phyloP scores from a whole-genome alignment of 1,140 invertebrate genomes.

The Caenorhabditis brenneri region DNA sequence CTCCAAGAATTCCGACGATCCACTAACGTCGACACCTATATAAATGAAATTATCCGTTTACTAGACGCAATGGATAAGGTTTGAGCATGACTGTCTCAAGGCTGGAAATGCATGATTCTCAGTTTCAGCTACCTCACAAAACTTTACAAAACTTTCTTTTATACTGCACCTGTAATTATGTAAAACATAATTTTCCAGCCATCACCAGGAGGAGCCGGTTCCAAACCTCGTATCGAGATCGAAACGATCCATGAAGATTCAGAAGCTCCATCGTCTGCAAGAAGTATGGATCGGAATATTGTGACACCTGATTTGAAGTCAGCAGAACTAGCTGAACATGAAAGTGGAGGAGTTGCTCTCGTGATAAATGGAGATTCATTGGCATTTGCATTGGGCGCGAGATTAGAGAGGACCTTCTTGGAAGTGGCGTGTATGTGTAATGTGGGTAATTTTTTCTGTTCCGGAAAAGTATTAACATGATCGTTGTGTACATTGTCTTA shows the following conservation, averaged over 20 bases:
- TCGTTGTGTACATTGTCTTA: too few relatives aligned
- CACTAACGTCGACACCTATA: too few relatives aligned
- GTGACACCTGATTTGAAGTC: constrained; percentile 14
- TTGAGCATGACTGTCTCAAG: too few relatives aligned
- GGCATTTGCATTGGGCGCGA: constrained; percentile 86
- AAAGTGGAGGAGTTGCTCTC: constrained; percentile 82
- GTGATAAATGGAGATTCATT: constrained; percentile 96
- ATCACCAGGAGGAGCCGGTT: constrained; percentile 37
- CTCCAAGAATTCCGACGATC: too few relatives aligned
- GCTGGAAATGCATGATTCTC: too few relatives aligned
- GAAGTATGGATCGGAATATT: constrained; percentile 41
- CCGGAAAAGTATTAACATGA: too few relatives aligned
- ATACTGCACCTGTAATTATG: too few relatives aligned
- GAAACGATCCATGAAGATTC: constrained; percentile 45
- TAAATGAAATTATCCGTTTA: too few relatives aligned
- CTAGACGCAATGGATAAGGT: too few relatives aligned
- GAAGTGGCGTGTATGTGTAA: constrained; percentile 76
- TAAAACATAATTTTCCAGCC: background rate
- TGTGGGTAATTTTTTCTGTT: constrained; percentile 74
- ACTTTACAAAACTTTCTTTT: background rate
- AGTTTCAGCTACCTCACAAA: background rate
- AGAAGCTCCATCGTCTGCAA: constrained; percentile 49
- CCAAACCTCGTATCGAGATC: constrained; percentile 39
- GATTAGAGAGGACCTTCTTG: constrained; percentile 82
- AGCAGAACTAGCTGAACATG: constrained; percentile 18